Conservation (phyloP, 2,113 vertebrate species). For the Osmerus mordax region DNA sequence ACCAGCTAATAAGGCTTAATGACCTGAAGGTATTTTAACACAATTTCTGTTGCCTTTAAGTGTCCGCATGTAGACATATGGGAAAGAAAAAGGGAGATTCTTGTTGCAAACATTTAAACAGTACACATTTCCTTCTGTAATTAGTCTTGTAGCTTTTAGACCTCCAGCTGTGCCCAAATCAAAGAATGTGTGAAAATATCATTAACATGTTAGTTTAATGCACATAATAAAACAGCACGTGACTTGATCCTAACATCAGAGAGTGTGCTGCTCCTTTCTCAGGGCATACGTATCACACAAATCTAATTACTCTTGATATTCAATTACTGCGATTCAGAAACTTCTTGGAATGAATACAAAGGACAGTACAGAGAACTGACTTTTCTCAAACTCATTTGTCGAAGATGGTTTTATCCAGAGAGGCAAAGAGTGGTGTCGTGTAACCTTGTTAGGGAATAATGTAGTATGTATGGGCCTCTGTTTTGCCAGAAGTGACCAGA, state of each 20-base stretch:
- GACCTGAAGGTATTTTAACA: background rate
- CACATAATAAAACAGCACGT: conserved; percentile 58
- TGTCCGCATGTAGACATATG: conserved; percentile 5
- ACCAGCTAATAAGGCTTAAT: background rate
- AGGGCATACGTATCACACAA: conserved; percentile 57
- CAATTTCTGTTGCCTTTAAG: background rate
- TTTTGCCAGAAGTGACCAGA: conserved; percentile 9
- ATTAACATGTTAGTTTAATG: conserved; percentile 67
- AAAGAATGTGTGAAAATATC: conserved; percentile 68
- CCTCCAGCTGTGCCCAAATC: conserved; percentile 67
- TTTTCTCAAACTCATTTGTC: conserved; percentile 6
- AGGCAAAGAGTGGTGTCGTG: conserved; percentile 10
- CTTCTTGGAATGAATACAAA: conserved; percentile 58
- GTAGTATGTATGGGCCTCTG: background rate
- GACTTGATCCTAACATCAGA: conserved; percentile 68
- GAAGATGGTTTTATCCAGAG: conserved; percentile 20
- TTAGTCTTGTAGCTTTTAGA: conserved; percentile 54
- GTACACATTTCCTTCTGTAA: conserved; percentile 53
- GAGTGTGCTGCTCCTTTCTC: conserved; percentile 53
- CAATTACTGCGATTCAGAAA: conserved; percentile 57
- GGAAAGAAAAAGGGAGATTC: conserved; percentile 43
- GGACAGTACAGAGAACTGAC: conserved; percentile 19
- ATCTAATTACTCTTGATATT: conserved; percentile 60
- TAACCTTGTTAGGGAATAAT: background rate
- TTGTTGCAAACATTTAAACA: conserved; percentile 40